Conservation (phyloP, 2,113 vertebrate species). For the Chionomys nivalis region DNA sequence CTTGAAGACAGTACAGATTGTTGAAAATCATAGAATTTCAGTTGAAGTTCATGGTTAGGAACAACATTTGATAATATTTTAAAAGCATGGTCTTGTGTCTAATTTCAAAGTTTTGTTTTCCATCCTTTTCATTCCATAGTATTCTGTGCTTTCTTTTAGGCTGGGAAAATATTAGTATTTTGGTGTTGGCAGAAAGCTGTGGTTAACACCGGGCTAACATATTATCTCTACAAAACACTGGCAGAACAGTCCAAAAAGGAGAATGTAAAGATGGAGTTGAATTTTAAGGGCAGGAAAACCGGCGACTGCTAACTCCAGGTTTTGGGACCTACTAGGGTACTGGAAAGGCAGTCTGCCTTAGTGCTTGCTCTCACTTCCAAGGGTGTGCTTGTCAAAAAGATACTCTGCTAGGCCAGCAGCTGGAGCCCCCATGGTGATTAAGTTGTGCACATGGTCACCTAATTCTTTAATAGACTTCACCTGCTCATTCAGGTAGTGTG, state of each 20-base stretch:
- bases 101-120: not conserved
- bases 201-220: not conserved
- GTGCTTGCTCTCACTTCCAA: conserved; percentile 58
- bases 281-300: conserved; percentile 22
- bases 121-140: not conserved
- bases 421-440: conserved; percentile 57
- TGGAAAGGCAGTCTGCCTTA: conserved; percentile 1
- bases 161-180: conserved; percentile 11
- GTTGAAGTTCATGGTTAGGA: not conserved
- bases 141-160: not conserved
- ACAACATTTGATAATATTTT: not conserved
- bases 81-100: not conserved
- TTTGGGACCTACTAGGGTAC: not conserved
- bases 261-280: not conserved
- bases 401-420: conserved; percentile 55
- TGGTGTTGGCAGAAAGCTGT: not conserved
- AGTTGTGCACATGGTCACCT: conserved; percentile 71
- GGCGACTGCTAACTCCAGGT: not conserved
- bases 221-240: conserved; percentile 55
- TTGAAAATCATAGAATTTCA: conserved; percentile 32
- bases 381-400: conserved; percentile 77
- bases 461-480: conserved; percentile 79
- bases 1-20: conserved; percentile 3
- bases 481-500: conserved; percentile 73
- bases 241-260: not conserved